Base-by-base conservation (phyloP, 2,888 invertebrate species). In the Aphidoletes aphidimyza region DNA sequence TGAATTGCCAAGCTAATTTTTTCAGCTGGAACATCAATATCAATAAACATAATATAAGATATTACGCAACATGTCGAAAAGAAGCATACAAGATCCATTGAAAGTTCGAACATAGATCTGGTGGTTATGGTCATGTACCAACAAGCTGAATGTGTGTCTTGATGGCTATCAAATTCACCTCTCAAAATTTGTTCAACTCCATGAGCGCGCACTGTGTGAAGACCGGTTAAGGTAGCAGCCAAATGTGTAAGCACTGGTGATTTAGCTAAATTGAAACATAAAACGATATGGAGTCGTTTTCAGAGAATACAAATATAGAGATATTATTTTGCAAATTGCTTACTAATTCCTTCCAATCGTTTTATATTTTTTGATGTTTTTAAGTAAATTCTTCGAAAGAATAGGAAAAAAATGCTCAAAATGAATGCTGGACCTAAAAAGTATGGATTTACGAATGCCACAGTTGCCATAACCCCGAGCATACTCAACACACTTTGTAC, bases 221-320 rank as follows among this genome's bases (percentile, higher is more conserved):
- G 92, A 0, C 96, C 96, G 87, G 92, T 92, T 0, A 96, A 90
- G 0, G 95, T 93, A 26, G 95, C 93, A 84, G 93, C 93, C 36
- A 96, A 91, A 90, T 95, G 94, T 0, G 95, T 93, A 87, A 95
- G 96, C 0, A 96, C 94, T 0, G 96, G 96, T 87, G 95, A 95
- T 86, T 94, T 93, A 22, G 94, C 95, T 95, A 89, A 81, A 42
- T 22, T 88, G 89, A 30, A 88, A 86, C 5, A 54, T 54, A 54
- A 19, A 42, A 14, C 8, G 5, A 19, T 17, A 5, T 5, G 5
- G 22, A 54, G 42, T 42, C 6, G 42, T 42, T 42, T 42, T 42
- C 8, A 42, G 42, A 6, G 26, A 30, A 5, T 54, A 22, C n/a
- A 22, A 84, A 54, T 9, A 0, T n/a, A 30, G 8, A 22, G 30